These are phyloP conservation scores for Anastrepha ludens DNA, from an alignment of 1,140 invertebrate genomes.

Conservation along the genomic window DNA sequence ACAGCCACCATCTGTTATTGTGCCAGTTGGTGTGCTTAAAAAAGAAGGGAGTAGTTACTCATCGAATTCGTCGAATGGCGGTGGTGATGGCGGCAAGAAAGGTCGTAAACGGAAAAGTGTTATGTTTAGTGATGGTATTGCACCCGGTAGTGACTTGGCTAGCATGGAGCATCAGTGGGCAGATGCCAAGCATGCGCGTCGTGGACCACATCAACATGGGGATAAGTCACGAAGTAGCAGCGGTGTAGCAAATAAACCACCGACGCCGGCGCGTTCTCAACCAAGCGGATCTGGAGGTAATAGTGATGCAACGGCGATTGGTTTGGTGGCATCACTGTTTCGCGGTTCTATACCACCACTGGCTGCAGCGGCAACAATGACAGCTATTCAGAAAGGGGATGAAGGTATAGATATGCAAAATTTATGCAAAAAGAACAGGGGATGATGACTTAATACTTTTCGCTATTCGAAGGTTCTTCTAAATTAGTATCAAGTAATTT, in stretches of 20 bases:
- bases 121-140: conserved; percentile 94
- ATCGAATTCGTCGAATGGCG: conserved; percentile 67
- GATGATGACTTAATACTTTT: neutral
- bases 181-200: conserved; percentile 67
- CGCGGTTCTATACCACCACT: conserved; percentile 70
- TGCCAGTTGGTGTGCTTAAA: conserved; percentile 90
- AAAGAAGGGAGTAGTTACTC: conserved; percentile 78
- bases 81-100: conserved; percentile 72
- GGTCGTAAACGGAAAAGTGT: conserved; percentile 83
- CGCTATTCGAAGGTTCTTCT: neutral
- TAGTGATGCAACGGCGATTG: conserved; percentile 66
- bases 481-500: neutral
- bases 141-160: conserved; percentile 91
- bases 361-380: conserved; percentile 66
- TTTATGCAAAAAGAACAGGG: neutral
- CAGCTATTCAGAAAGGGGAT: conserved; percentile 58
- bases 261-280: conserved; percentile 62
- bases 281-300: conserved; percentile 65
- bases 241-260: conserved; percentile 62
- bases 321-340: conserved; percentile 68
- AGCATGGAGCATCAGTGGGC: conserved; percentile 76
- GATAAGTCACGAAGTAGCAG: conserved; percentile 56
- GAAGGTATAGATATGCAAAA: conserved; percentile 56
- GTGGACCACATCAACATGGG: conserved; percentile 60
- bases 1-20: conserved; percentile 85